Conservation (phyloP, 2,113 vertebrate genomes). For the Mus pahari region DNA sequence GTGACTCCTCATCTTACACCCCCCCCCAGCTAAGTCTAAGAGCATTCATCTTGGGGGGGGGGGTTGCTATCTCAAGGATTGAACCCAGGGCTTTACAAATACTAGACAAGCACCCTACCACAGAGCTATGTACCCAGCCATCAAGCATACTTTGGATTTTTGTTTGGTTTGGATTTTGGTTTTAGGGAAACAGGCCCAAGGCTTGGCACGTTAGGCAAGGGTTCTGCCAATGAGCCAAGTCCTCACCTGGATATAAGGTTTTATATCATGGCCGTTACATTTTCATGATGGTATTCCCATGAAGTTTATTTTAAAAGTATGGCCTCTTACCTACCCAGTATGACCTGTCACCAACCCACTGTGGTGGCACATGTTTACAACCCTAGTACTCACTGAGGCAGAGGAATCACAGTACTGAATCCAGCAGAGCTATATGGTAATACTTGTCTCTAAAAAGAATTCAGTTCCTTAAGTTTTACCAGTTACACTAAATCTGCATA, state of each 20-base stretch:
- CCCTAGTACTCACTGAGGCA: not conserved
- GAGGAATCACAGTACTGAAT: not conserved
- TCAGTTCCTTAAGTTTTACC: not conserved
- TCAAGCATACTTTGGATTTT: not conserved
- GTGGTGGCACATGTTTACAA: not conserved
- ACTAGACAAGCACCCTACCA: not conserved
- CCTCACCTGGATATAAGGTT: not conserved
- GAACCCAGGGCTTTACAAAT: not conserved
- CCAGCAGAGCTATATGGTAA: too few relatives aligned
- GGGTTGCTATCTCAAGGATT: too few relatives aligned
- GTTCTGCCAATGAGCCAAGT: not conserved
- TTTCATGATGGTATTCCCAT: not conserved
- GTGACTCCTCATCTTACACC: not conserved
- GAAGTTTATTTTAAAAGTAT: slow-evolving; percentile 3
- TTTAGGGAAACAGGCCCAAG: not conserved
- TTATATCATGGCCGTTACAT: not conserved
- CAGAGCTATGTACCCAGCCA: not conserved
- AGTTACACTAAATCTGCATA: not conserved
- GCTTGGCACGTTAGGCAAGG: not conserved
- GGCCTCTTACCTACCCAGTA: not conserved
- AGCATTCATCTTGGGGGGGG: not conserved
- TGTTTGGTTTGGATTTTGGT: not conserved
- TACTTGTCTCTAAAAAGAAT: not conserved
- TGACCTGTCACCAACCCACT: not conserved
- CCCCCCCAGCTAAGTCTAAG: not conserved